Evolutionary conservation across 2,113 vertebrate genomes (phyloP), one percentile per base, ranked within the genome.

Genomic region (Lutjanus erythropterus): DNA sequence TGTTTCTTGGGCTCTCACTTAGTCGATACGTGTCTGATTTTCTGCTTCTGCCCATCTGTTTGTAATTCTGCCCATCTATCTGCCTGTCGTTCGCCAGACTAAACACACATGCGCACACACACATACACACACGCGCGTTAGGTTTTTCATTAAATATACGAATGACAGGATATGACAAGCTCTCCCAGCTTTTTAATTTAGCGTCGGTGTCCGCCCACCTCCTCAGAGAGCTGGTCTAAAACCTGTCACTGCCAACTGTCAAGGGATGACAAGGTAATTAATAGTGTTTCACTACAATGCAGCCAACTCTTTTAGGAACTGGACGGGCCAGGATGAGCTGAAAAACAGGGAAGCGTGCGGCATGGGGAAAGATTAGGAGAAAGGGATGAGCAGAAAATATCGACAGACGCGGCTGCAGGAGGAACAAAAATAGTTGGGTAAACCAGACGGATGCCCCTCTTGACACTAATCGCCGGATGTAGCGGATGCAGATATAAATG

Each of bases 201-300:
- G 74, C 14, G 8, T 69, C 6, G 12, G 76, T 85, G 75, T 89
- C 89, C 84, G 71, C 86, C 89, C 78, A 77, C 89, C 62, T 89
- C 83, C 85, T 87, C 77, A 42, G 85, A 86, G 90, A 86, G 80
- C 80, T 46, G 74, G 81, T 87, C 88, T 89, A 86, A 83, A 88
- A 92, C 73, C 84, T 89, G 88, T 90, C 90, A 87, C 71, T 70
- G 89, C 73, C 83, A 72, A 78, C 88, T 86, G 84, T 85, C 80
- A 31, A 23, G 90, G 89, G 84, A 88, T 90, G 92, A 92, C 91
- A 91, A 88, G 83, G 87, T 91, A 92, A 94, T 92, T 92, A 93
- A 91, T 86, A 90, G 78, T 69, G 87, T 86, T 85, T 89, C 85
- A 73, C 68, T 70, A 83, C 78, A 71, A 84, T 81, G 66, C 83